Conservation (phyloP, 1,140 invertebrate species). For the Drosophila mayri region DNA sequence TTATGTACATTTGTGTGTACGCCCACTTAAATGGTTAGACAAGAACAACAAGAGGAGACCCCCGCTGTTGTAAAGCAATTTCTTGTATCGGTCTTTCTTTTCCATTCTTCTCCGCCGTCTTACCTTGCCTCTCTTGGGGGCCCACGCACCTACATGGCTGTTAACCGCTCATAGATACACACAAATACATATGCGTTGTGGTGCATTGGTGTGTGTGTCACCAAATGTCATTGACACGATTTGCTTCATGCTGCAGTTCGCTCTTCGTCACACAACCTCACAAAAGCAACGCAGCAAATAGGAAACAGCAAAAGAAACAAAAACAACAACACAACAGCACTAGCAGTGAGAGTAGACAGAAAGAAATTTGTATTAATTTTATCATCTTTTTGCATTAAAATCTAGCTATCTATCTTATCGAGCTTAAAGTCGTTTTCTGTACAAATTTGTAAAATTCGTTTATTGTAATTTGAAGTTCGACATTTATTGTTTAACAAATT, state of each 20-base stretch:
- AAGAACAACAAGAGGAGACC: slow-evolving; percentile 21
- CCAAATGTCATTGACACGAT: slow-evolving; percentile 82
- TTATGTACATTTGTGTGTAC: slow-evolving; percentile 5
- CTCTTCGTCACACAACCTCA: slow-evolving; percentile 43
- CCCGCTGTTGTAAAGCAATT: slow-evolving; percentile 50
- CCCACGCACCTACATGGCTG: slow-evolving; percentile 15
- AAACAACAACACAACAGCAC: slow-evolving; percentile 34
- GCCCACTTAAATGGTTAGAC: slow-evolving; percentile 52
- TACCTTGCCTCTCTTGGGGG: slow-evolving; percentile 19
- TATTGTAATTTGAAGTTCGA: no score
- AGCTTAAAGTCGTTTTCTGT: background rate
- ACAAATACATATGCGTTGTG: slow-evolving; percentile 5
- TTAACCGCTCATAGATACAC: background rate
- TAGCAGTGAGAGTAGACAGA: slow-evolving; percentile 6
- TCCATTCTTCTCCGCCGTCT: slow-evolving; percentile 34
- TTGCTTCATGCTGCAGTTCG: slow-evolving; percentile 76
- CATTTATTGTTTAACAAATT: no score
- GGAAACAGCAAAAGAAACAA: slow-evolving; percentile 26
- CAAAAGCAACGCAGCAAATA: slow-evolving; percentile 31
- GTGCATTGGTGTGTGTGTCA: slow-evolving; percentile 59
- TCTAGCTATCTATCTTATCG: no score
- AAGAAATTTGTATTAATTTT: background rate
- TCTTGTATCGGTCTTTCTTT: slow-evolving; percentile 59
- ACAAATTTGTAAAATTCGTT: background rate
- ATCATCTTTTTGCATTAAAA: background rate